Evolutionary conservation across 2,888 invertebrate genomes (phyloP), one percentile per base, ranked within the genome.

Genomic region (Dromius quadrimaculatus): DNA sequence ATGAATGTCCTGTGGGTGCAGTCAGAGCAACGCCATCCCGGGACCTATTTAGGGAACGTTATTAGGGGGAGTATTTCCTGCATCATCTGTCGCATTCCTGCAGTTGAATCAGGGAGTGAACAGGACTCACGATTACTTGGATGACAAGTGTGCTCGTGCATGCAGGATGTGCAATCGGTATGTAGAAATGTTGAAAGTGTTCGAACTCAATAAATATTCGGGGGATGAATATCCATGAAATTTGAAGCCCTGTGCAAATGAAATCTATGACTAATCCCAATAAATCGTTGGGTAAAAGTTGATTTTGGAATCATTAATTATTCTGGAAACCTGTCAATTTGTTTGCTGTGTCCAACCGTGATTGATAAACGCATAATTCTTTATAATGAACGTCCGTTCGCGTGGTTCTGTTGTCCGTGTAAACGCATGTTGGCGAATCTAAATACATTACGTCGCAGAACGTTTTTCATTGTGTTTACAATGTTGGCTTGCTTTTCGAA

Each of bases 301-400:
- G 36, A 59, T 59, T 66, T 66, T 41, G 28, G 17, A 13, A 15
- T 32, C 68, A 68, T 68, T 68, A 57, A 68, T 68, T 68, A 68
- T 68, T 68, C 57, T 8, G 34, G 34, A 57, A 59, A 57, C 57
- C 66, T 66, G 68, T 43, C 68, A 68, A 68, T 68, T 68, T 68
- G 59, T 68, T 68, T 68, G 45, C 23, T 32, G 23, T 28, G 34
- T 59, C 68, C 59, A 43, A 28, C 68, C 32, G 59, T 68, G 68
- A 68, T 59, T 68, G 68, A 68, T 68, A 68, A 68, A 57, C 57
- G 34, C 68, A 68, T 68, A 68, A 68, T 68, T 68, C 68, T 68
- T 68, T 68, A 68, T 68, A 68, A 68, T 68, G 68, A 68, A 68
- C 68, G 68, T 13, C 11, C 34, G 59, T 34, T 36, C 23, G 57